phyloP scores from a whole-genome alignment of 2,888 invertebrate genomes.

The Leucophora obtusa region DNA sequence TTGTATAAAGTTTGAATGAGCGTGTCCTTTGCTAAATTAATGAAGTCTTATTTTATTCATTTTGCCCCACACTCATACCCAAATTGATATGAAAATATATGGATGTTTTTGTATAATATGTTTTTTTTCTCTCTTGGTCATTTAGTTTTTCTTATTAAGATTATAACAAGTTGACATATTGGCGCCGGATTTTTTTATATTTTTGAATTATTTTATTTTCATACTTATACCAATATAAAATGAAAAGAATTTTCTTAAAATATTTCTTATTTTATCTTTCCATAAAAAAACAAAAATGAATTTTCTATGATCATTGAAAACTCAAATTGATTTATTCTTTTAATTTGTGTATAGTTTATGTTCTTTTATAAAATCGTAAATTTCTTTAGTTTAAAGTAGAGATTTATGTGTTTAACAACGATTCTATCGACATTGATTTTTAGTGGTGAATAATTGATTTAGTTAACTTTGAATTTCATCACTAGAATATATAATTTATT shows the following conservation, averaged over 20 bases:
- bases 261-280: not conserved
- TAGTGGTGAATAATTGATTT: conserved; percentile 14
- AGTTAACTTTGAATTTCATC: conserved; percentile 6
- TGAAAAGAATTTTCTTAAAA: not conserved
- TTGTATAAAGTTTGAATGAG: conserved; percentile 10
- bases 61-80: conserved; percentile 44
- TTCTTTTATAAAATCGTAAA: not conserved
- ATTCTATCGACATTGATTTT: not conserved
- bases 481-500: conserved; percentile 13
- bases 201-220: not conserved
- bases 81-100: conserved; percentile 44
- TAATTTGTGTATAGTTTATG: not conserved
- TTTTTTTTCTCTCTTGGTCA: conserved; percentile 39
- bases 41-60: conserved; percentile 63
- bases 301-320: conserved; percentile 8
- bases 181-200: conserved; percentile 48
- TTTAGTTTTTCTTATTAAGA: conserved; percentile 57
- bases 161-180: conserved; percentile 53
- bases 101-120: conserved; percentile 12
- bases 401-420: not conserved
- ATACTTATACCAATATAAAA: not conserved
- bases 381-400: not conserved
- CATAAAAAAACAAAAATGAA: conserved; percentile 8
- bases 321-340: not conserved
- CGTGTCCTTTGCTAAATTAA: conserved; percentile 54